Percentiles rank a stretch among this genome's conserved stretches.
Evolutionary conservation across 2,888 invertebrate genomes (phyloP).

Genomic region (Hyposoter didymator): DNA sequence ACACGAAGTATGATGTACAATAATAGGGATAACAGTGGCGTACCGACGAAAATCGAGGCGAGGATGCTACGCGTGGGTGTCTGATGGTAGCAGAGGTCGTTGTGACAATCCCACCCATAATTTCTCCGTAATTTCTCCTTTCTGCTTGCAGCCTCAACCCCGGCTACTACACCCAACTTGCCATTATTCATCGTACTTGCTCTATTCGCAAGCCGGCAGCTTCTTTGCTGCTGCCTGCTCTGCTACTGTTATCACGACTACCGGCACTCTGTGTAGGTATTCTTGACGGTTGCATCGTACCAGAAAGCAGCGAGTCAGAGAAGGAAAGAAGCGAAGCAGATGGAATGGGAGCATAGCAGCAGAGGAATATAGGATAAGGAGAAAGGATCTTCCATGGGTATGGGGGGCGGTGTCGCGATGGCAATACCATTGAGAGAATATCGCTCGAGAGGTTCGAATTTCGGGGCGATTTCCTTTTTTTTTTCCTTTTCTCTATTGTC

Average conservation of each 20-base stretch:
- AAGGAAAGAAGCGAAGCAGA: background rate
- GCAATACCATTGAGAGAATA: conserved; percentile 34
- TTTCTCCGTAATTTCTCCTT: conserved; percentile 68
- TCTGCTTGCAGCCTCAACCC: conserved; percentile 36
- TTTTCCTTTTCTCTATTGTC: conserved; percentile 7
- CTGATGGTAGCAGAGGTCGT: conserved; percentile 60
- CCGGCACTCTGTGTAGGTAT: background rate
- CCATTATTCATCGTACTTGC: conserved; percentile 68
- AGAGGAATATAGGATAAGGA: background rate
- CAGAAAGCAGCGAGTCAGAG: background rate
- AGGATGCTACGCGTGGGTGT: conserved; percentile 41
- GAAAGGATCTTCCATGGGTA: conserved; percentile 1
- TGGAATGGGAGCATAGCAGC: background rate
- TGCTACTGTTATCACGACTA: conserved; percentile 4
- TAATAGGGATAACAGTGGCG: conserved; percentile 48
- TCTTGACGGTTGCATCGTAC: conserved; percentile 15
- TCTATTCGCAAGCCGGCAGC: conserved; percentile 57
- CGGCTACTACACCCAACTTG: background rate
- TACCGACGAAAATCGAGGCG: conserved; percentile 48
- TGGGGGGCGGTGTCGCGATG: conserved; percentile 16
- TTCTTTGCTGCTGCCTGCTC: conserved; percentile 53
- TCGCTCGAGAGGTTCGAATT: conserved; percentile 39
- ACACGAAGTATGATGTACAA: conserved; percentile 17
- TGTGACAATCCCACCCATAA: conserved; percentile 67
- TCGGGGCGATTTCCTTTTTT: conserved; percentile 36